Percentiles rank a stretch among this genome's conserved stretches.
Evolutionary conservation across 1,140 invertebrate genomes (phyloP).

Genomic region (Vollenhovia emeryi): DNA sequence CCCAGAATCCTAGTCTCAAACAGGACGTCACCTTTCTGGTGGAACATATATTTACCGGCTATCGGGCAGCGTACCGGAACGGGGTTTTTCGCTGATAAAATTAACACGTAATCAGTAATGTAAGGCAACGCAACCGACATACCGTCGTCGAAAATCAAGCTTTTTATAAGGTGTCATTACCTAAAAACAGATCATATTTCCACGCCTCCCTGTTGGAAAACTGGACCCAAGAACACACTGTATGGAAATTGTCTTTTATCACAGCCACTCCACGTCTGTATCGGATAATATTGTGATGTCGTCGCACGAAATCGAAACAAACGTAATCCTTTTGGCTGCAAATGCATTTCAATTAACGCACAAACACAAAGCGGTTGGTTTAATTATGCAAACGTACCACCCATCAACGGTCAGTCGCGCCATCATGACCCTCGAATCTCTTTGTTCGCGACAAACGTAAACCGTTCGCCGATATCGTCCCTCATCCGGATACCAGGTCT

Average conservation of each 20-base stretch:
- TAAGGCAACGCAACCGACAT: neutral
- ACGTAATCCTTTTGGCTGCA: conserved; percentile 98
- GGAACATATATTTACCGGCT: conserved; percentile 97
- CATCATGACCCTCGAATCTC: conserved; percentile 97
- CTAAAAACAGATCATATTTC: conserved; percentile 95
- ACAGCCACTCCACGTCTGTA: conserved; percentile 96
- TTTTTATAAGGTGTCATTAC: conserved; percentile 80
- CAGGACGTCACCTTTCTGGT: conserved; percentile 93
- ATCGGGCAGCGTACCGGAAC: conserved; percentile 97
- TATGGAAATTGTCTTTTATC: conserved; percentile 95
- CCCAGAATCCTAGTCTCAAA: conserved; percentile 97
- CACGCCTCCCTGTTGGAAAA: conserved; percentile 94
- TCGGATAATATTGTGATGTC: conserved; percentile 98
- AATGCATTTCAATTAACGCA: conserved; percentile 63
- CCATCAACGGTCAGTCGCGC: conserved; percentile 97
- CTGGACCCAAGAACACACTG: conserved; percentile 97
- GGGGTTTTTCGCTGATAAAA: conserved; percentile 92
- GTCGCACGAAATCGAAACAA: conserved; percentile 97
- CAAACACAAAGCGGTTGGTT: no score
- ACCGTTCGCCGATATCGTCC: conserved; percentile 95
- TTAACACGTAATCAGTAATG: conserved; percentile 62
- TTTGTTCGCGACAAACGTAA: conserved; percentile 97
- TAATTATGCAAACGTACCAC: conserved; percentile 90
- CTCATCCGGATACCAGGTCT: conserved; percentile 97
- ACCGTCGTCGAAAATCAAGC: neutral